These are phyloP conservation scores for Diacarnus erythraeanus DNA, from an alignment of 37 sponge, comb jelly and placozoan species.

Conservation along the genomic window DNA sequence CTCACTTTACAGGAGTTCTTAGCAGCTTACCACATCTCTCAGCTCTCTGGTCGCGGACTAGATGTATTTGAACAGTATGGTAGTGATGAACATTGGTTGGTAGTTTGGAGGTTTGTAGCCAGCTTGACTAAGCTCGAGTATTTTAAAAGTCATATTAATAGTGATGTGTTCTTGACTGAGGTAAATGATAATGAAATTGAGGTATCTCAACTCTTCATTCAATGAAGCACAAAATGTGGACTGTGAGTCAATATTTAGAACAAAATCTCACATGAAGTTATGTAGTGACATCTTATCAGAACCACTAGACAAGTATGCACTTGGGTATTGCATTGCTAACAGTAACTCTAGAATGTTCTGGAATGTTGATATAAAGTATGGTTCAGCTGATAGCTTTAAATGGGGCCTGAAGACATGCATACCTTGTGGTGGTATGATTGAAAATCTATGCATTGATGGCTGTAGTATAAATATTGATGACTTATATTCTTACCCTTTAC, in stretches of 20 bases:
- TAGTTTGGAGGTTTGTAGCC: constrained; percentile 35
- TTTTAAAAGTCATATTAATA: too few relatives aligned
- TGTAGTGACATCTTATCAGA: background rate
- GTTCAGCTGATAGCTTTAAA: background rate
- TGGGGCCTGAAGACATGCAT: background rate
- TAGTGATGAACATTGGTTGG: background rate
- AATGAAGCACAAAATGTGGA: constrained; percentile 24
- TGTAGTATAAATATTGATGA: background rate
- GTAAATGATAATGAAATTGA: background rate
- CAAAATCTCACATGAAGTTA: background rate
- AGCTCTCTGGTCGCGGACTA: background rate
- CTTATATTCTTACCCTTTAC: background rate
- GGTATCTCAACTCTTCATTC: background rate
- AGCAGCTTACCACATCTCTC: constrained; percentile 37
- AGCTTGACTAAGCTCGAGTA: constrained; percentile 2
- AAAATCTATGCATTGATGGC: background rate
- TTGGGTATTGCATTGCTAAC: constrained; percentile 25
- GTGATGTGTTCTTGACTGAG: background rate
- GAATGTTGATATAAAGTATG: background rate
- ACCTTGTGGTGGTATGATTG: background rate
- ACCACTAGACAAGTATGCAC: constrained; percentile 9
- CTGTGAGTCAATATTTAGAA: background rate
- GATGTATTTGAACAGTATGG: background rate
- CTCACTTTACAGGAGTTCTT: constrained; percentile 54
- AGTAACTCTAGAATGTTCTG: background rate